Evolutionary conservation across 2,888 invertebrate genomes (phyloP).

Genomic region (Harpalus rufipes): DNA sequence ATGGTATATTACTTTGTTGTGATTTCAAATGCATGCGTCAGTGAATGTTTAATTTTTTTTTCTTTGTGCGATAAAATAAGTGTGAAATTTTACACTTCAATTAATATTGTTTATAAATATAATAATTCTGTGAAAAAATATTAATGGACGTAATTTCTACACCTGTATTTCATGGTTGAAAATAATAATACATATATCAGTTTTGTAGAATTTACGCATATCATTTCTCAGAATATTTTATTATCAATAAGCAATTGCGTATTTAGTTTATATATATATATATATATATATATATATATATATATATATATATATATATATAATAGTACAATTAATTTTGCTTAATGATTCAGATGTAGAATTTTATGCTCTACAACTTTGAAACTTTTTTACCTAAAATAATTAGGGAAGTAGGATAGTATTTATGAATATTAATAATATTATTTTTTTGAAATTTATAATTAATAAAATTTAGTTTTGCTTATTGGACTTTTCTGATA

Average conservation of each 20-base stretch:
- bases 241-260: too few species aligned
- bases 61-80: neutral
- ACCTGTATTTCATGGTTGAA: too few species aligned
- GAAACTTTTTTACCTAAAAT: too few species aligned
- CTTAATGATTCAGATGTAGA: too few species aligned
- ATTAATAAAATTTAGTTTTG: neutral
- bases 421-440: neutral
- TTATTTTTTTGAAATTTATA: neutral
- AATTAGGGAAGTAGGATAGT: too few species aligned
- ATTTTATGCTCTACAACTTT: too few species aligned
- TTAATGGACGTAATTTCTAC: neutral
- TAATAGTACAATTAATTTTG: too few species aligned
- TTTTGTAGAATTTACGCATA: neutral
- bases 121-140: neutral
- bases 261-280: too few species aligned
- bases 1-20: neutral
- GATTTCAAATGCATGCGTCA: neutral
- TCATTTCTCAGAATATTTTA: neutral
- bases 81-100: slow-evolving; percentile 1
- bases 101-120: slow-evolving; percentile 7
- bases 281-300: too few species aligned
- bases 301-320: too few species aligned
- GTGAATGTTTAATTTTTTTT: neutral
- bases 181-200: too few species aligned
- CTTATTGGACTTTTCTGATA: neutral